These are phyloP conservation scores for Campoletis raptor DNA, from an alignment of 2,888 invertebrate species.

Conservation along the genomic window DNA sequence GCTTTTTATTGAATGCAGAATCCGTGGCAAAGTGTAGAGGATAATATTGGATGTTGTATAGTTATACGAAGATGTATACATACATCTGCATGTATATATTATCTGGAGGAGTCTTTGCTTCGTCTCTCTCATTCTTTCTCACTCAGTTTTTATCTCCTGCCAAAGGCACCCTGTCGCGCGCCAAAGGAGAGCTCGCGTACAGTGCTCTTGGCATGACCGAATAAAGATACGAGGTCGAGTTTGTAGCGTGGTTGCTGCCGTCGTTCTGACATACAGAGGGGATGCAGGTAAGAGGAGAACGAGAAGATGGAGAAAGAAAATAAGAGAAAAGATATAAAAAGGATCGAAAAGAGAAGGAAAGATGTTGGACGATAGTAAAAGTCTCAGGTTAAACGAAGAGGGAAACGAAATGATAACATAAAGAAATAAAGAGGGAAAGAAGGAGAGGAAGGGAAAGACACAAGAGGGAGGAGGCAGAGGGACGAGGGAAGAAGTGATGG, in stretches of 20 bases:
- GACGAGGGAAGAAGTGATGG: constrained; percentile 8
- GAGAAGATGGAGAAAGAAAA: constrained; percentile 21
- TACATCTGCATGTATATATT: background rate
- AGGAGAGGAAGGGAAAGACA: constrained; percentile 9
- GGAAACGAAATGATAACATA: background rate
- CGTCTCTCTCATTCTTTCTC: constrained; percentile 55
- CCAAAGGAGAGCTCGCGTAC: constrained; percentile 64
- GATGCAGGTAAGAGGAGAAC: constrained; percentile 25
- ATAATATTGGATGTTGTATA: constrained; percentile 19
- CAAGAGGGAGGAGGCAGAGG: constrained; percentile 31
- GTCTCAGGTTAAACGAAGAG: constrained; percentile 6
- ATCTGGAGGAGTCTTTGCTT: constrained; percentile 48
- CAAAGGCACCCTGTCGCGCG: constrained; percentile 72
- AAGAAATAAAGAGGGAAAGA: constrained; percentile 24
- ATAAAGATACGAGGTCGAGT: constrained; percentile 78
- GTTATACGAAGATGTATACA: constrained; percentile 16
- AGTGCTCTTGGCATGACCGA: constrained; percentile 74
- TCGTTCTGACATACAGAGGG: constrained; percentile 50
- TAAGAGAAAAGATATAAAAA: constrained; percentile 22
- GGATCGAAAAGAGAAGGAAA: constrained; percentile 37
- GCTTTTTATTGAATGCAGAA: constrained; percentile 21
- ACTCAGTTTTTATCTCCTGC: constrained; percentile 68
- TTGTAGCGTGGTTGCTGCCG: constrained; percentile 64
- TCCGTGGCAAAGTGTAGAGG: constrained; percentile 24
- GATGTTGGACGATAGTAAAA: background rate